phyloP scores from a whole-genome alignment of 2,888 invertebrate genomes.

The Drosophila silvestris region DNA sequence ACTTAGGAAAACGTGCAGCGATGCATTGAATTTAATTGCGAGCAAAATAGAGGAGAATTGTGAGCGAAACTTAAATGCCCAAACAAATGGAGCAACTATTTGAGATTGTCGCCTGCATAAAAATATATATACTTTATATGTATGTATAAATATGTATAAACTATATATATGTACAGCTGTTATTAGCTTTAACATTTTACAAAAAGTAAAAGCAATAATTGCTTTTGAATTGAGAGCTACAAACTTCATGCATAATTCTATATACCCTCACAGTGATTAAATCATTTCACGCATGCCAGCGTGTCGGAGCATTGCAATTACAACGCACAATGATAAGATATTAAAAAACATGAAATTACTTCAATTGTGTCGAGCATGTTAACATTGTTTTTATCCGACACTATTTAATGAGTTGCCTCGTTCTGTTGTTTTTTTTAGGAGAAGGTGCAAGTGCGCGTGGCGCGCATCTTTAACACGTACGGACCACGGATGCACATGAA shows the following conservation, averaged over 20 bases:
- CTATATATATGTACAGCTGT: background rate
- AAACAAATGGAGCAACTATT: background rate
- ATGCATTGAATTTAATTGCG: conserved; percentile 55
- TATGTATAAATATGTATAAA: background rate
- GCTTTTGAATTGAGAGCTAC: background rate
- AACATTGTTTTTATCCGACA: background rate
- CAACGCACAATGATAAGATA: conserved; percentile 44
- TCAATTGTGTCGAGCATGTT: background rate
- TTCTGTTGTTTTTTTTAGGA: conserved; percentile 86
- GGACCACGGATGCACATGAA: conserved; percentile 99
- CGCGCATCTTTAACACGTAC: conserved; percentile 99
- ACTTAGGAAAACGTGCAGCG: conserved; percentile 41
- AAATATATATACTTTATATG: too few relatives aligned
- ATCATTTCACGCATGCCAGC: conserved; percentile 28
- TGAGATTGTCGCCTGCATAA: background rate
- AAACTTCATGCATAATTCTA: background rate
- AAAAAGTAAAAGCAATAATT: background rate
- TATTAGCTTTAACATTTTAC: too few relatives aligned
- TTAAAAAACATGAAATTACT: conserved; percentile 9
- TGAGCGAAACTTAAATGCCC: conserved; percentile 3
- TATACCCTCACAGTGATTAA: background rate
- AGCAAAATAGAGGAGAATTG: background rate
- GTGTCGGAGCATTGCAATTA: conserved; percentile 24
- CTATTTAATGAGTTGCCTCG: conserved; percentile 5
- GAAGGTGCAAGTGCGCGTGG: conserved; percentile 96